Base-by-base conservation (phyloP, 2,888 invertebrate species). In the Drepanosiphum platanoidis region DNA sequence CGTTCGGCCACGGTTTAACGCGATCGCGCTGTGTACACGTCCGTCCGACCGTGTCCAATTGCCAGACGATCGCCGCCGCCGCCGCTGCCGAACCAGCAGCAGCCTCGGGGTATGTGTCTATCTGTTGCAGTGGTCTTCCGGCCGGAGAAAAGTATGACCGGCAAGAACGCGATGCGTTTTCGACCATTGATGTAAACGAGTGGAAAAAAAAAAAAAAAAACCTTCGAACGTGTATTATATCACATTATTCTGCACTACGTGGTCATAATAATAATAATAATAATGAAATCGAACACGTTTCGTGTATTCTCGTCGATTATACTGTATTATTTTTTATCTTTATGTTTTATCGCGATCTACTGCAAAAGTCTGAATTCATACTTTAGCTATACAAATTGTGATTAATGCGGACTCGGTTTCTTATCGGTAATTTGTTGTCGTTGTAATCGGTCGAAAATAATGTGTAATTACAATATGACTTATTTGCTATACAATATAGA, bases 1-100 rank as follows among this genome's bases (percentile, higher is more conserved):
- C 77, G 77, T 36, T 77, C 77, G 84, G 84, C 42, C 58, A 84
- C 84, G 84, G 84, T 84, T 84, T 84, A 84, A 84, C 77, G 77
- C 84, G 83, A 83, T 75, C 83, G 66, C 66, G 81, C 70, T 71
- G 70, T 71, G 80, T 81, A 71, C 80, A 36, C 82, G 82, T 74
- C 75, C 81, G 61, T 58, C 75, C 68, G 58, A 36, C 84, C 84
- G 84, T 77, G 58, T 77, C 84, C 39, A 84, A 84, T 84, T 32
- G 84, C 46, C 64, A 75, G 83, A 83, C 75, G 74, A 83, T 66
- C 66, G 64, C 72, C 61, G 82, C 58, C 58, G 42, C 66, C 66
- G 34, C 52, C 70, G 34, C 58, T 39, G 42, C 66, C 66, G 34
- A 34, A 34, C 18, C 39, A 11, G n/a, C 46, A 61, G 32, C 68